Percentiles rank a stretch among this genome's conserved stretches.
phyloP scores from a whole-genome alignment of 64 coral and sea anemone genomes.

The Anthopleura sola region DNA sequence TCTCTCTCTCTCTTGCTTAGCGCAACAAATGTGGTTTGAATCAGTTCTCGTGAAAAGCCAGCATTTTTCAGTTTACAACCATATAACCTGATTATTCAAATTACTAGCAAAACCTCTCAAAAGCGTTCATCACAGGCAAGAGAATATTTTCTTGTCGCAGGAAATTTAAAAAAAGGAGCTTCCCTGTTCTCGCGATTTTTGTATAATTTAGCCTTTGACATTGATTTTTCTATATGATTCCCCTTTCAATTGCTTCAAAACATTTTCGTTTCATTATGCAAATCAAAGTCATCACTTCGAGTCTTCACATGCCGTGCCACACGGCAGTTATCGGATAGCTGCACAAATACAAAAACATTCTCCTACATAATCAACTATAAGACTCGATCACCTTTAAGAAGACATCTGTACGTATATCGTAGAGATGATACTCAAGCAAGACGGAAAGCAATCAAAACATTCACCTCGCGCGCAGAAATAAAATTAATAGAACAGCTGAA shows the following conservation, averaged over 20 bases:
- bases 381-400: not conserved
- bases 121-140: no score
- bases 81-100: no score
- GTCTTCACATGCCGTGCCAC: not conserved
- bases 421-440: not conserved
- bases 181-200: no score
- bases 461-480: not conserved
- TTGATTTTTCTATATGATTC: not conserved
- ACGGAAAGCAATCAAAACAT: not conserved
- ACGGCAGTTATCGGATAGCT: no score
- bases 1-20: not conserved
- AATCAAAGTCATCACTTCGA: not conserved
- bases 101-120: no score
- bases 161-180: no score
- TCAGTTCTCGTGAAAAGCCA: no score
- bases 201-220: not conserved
- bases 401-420: not conserved
- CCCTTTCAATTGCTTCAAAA: not conserved
- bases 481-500: not conserved
- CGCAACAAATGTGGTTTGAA: no score
- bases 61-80: no score
- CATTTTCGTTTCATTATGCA: not conserved
- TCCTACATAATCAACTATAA: not conserved
- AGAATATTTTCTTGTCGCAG: no score
- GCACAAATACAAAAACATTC: not conserved